A percentile compares a stretch with the other conserved stretches of the same genome.
Conservation (phyloP, 1,140 invertebrate species). For the Andricus grossulariae region DNA sequence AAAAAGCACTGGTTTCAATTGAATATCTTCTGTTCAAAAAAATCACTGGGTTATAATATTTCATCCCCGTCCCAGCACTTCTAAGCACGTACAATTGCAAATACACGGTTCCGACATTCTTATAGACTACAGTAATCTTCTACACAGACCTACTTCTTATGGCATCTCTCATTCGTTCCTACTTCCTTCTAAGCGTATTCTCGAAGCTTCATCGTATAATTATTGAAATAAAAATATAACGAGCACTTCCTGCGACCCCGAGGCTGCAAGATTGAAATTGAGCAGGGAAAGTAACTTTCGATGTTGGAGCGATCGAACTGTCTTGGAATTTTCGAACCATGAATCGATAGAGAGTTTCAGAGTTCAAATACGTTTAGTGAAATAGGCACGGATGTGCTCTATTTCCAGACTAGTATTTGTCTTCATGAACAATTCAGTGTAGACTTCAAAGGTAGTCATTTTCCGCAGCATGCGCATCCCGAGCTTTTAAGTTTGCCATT, state of each 20-base stretch:
- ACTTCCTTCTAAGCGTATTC: constrained; percentile 21
- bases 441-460: constrained; percentile 68
- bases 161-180: constrained; percentile 1
- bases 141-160: background rate
- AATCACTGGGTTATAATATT: constrained; percentile 15
- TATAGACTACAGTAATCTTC: background rate
- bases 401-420: constrained; percentile 25
- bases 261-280: background rate
- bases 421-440: background rate
- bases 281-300: constrained; percentile 1
- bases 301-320: constrained; percentile 4
- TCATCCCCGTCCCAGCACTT: background rate
- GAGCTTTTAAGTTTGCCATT: constrained; percentile 71
- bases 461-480: constrained; percentile 66
- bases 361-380: background rate
- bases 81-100: background rate
- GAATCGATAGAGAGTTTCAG: background rate
- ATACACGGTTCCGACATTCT: background rate
- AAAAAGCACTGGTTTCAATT: background rate
- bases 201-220: background rate
- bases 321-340: background rate
- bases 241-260: background rate
- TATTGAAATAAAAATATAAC: constrained; percentile 16
- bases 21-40: background rate
- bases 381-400: constrained; percentile 8